Percentiles rank a stretch among this genome's conserved stretches.
Conservation (phyloP, 2,888 invertebrate species). For the Galeopsomyia nigrocyanea region DNA sequence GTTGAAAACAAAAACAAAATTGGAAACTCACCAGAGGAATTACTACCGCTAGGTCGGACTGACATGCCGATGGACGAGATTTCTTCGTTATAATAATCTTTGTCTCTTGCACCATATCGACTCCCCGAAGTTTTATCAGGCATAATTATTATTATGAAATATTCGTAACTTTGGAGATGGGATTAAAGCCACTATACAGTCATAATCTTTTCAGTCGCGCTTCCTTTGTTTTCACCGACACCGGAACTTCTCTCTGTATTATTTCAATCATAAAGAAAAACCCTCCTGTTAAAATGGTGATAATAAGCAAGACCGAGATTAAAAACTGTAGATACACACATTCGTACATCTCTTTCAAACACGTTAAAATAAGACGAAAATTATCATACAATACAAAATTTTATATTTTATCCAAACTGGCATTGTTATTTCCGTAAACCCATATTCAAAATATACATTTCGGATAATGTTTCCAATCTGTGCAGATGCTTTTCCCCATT, state of each 20-base stretch:
- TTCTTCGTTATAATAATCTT: slow-evolving; percentile 71
- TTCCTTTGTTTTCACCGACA: slow-evolving; percentile 2
- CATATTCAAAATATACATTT: too few species aligned
- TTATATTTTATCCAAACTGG: too few species aligned
- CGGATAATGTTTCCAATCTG: too few species aligned
- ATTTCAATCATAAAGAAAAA: slow-evolving; percentile 15
- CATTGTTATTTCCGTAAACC: too few species aligned
- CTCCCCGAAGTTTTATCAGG: slow-evolving; percentile 63
- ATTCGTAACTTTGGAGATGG: neutral
- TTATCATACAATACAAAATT: too few species aligned
- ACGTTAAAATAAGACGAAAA: too few species aligned
- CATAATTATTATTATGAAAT: slow-evolving; percentile 57
- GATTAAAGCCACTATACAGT: slow-evolving; percentile 25
- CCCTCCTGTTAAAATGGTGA: slow-evolving; percentile 3
- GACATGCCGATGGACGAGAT: slow-evolving; percentile 91
- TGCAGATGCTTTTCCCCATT: too few species aligned
- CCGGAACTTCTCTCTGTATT: neutral
- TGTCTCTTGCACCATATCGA: slow-evolving; percentile 63
- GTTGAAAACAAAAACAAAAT: neutral
- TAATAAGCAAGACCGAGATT: neutral
- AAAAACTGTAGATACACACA: too few species aligned
- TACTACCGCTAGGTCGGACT: slow-evolving; percentile 79
- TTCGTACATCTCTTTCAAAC: too few species aligned
- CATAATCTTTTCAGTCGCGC: slow-evolving; percentile 20
- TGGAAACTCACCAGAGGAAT: slow-evolving; percentile 79